These are phyloP conservation scores for Callosobruchus maculatus DNA, from an alignment of 2,888 invertebrate genomes.

Conservation along the genomic window DNA sequence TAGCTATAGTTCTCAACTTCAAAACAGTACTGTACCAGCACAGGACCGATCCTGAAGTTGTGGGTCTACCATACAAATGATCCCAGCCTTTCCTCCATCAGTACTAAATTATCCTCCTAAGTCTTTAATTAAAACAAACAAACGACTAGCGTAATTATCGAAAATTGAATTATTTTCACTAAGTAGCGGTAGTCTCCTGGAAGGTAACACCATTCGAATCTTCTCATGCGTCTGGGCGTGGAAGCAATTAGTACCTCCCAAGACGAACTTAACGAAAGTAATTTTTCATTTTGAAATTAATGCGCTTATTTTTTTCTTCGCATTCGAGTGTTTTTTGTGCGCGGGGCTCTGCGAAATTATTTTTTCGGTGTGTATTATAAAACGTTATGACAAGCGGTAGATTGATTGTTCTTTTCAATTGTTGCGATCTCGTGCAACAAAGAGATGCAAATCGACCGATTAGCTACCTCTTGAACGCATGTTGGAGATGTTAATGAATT, in stretches of 20 bases:
- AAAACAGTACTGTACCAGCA: neutral
- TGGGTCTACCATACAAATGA: neutral
- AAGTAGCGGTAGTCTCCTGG: conserved; percentile 15
- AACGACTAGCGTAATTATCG: conserved; percentile 13
- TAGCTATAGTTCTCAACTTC: neutral
- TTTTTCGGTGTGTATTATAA: neutral
- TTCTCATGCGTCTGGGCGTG: conserved; percentile 1
- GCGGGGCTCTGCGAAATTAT: neutral
- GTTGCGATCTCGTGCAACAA: neutral
- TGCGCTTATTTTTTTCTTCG: conserved; percentile 7
- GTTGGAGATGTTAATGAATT: neutral
- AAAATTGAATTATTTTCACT: conserved; percentile 21
- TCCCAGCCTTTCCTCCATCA: neutral
- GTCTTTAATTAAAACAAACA: neutral
- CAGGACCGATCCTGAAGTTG: neutral
- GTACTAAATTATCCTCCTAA: neutral
- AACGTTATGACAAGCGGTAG: conserved; percentile 2
- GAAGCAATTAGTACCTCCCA: conserved; percentile 34
- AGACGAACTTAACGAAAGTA: conserved; percentile 26
- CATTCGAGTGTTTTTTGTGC: neutral
- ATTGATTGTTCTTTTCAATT: neutral
- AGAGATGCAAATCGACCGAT: neutral
- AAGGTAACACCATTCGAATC: conserved; percentile 11
- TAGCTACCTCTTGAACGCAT: neutral
- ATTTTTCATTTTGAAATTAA: conserved; percentile 26